Evolutionary conservation across 2,113 vertebrate genomes (phyloP).

Genomic region (Alligator mississippiensis): DNA sequence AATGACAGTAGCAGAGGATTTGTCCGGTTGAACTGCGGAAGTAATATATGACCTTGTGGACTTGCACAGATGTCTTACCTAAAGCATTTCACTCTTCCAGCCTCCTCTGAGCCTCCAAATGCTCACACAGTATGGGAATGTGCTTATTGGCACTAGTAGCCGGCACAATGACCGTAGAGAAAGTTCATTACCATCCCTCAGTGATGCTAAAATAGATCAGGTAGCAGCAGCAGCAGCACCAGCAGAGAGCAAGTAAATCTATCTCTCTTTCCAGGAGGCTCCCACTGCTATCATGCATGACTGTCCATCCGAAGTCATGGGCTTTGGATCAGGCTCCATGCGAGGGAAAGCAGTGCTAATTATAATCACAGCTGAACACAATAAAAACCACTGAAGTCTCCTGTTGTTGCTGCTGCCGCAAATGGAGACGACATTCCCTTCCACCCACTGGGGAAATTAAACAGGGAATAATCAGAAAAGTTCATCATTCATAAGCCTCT

Average conservation of each 20-base stretch:
- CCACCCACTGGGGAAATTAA: neutral
- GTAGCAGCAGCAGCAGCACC: accelerated
- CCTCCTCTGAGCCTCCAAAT: neutral
- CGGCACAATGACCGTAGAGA: neutral
- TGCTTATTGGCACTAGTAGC: neutral
- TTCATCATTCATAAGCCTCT: neutral
- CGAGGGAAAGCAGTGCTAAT: neutral
- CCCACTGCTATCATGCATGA: neutral
- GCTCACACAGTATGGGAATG: neutral
- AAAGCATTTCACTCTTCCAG: neutral
- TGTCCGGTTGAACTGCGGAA: neutral
- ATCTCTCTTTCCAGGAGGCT: neutral
- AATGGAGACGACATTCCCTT: neutral
- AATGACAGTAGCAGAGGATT: neutral
- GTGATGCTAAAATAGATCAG: neutral
- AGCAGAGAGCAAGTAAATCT: neutral
- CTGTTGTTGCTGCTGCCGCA: neutral
- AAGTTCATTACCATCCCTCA: neutral
- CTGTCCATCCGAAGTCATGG: neutral
- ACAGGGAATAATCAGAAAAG: neutral
- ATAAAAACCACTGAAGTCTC: neutral
- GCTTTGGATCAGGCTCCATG: accelerated
- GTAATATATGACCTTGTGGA: neutral
- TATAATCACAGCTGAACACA: neutral
- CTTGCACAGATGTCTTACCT: neutral